These are phyloP conservation scores for Hyperopisus bebe DNA, from an alignment of 2,113 vertebrate species.

Conservation along the genomic window DNA sequence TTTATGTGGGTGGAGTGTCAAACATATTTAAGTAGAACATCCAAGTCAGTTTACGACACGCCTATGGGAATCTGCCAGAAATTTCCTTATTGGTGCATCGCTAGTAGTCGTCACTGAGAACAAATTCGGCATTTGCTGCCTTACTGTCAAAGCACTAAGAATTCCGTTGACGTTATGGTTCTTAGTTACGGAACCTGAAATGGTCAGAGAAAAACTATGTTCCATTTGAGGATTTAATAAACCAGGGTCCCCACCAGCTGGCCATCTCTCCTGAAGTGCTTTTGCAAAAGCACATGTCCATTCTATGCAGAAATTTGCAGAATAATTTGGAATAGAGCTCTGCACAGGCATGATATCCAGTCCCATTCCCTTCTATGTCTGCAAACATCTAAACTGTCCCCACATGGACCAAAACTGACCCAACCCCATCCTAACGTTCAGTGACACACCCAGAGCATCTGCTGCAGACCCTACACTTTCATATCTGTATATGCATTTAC, in stretches of 20 bases:
- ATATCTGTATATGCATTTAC: background rate
- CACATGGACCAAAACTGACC: too few species aligned
- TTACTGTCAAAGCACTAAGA: background rate
- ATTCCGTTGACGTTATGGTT: too few species aligned
- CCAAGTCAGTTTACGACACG: too few species aligned
- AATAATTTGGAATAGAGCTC: background rate
- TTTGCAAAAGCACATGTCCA: background rate
- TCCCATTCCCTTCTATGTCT: background rate
- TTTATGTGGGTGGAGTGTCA: too few species aligned
- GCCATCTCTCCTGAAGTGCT: background rate
- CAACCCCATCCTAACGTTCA: background rate
- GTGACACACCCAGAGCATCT: too few species aligned
- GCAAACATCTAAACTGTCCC: background rate
- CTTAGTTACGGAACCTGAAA: background rate
- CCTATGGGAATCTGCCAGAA: background rate
- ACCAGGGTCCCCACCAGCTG: background rate
- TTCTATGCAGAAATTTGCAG: background rate
- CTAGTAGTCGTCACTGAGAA: background rate
- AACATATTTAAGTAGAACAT: too few species aligned
- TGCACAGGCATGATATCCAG: background rate
- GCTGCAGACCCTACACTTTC: too few species aligned
- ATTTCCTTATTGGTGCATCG: background rate
- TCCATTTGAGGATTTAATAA: background rate
- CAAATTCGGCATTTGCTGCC: background rate
- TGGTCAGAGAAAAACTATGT: background rate